Conservation (phyloP, 2,797 vertebrate species). For the Notamacropus eugenii region DNA sequence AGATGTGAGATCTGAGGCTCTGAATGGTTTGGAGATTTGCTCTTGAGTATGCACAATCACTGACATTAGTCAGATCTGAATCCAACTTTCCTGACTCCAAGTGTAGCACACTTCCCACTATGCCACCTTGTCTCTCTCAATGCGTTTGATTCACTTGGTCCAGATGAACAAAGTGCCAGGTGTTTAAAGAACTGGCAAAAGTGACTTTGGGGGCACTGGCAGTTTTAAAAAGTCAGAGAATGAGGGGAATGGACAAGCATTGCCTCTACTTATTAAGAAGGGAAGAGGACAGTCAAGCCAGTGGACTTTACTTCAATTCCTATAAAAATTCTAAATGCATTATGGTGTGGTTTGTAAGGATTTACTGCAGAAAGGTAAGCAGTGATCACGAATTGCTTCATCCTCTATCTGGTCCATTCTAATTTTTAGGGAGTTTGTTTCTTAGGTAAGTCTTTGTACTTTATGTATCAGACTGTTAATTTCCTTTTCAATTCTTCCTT, state of each 20-base stretch:
- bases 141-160: not conserved
- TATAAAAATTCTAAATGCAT: not conserved
- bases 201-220: not conserved
- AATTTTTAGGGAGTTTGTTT: too few relatives aligned
- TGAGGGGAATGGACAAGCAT: not conserved
- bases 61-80: too few relatives aligned
- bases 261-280: not conserved
- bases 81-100: too few relatives aligned
- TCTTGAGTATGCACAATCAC: too few relatives aligned
- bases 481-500: too few relatives aligned
- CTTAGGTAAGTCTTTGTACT: too few relatives aligned
- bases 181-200: not conserved
- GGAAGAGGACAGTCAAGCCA: not conserved
- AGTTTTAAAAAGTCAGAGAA: not conserved
- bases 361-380: too few relatives aligned
- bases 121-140: not conserved
- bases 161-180: not conserved
- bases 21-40: too few relatives aligned
- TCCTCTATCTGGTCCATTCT: not conserved
- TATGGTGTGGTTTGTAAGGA: too few relatives aligned
- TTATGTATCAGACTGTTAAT: too few relatives aligned
- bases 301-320: not conserved
- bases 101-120: not conserved
- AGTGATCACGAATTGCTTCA: not conserved
- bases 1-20: too few relatives aligned